Conservation (phyloP, 2,113 vertebrate genomes). For the Trochalopteron elliotii region DNA sequence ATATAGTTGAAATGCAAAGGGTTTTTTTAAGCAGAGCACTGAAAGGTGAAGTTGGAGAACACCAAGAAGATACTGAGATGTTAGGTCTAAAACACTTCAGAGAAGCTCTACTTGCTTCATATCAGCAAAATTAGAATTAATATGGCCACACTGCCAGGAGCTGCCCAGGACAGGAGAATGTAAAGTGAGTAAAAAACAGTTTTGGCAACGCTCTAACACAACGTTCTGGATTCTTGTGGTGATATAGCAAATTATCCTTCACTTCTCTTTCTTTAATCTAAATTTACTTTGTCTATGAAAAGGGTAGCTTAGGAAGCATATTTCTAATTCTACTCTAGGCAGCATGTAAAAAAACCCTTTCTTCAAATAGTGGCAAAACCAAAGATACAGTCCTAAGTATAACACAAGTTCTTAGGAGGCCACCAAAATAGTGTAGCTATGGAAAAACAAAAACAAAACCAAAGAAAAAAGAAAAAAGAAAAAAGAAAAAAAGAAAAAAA, state of each 20-base stretch:
- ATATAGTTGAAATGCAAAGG: not conserved
- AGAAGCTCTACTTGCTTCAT: not conserved
- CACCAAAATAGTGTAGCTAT: not conserved
- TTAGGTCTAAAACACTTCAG: not conserved
- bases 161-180: not conserved
- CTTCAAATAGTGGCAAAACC: not conserved
- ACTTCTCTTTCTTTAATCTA: not conserved
- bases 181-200: not conserved
- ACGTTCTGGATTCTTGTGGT: not conserved
- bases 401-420: not conserved
- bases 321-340: not conserved
- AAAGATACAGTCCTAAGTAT: not conserved
- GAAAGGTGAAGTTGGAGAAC: not conserved
- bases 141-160: not conserved
- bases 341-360: not conserved
- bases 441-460: not conserved
- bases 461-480: not conserved
- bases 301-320: not conserved
- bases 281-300: not conserved
- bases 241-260: rapidly evolving
- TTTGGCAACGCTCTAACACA: not conserved
- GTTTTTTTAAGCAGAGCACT: not conserved
- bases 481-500: too few relatives aligned
- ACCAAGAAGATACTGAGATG: not conserved
- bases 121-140: not conserved